Evolutionary conservation across 2,888 invertebrate genomes (phyloP), one percentile per base, ranked within the genome.

Genomic region (Lepeophtheirus nordmannii): DNA sequence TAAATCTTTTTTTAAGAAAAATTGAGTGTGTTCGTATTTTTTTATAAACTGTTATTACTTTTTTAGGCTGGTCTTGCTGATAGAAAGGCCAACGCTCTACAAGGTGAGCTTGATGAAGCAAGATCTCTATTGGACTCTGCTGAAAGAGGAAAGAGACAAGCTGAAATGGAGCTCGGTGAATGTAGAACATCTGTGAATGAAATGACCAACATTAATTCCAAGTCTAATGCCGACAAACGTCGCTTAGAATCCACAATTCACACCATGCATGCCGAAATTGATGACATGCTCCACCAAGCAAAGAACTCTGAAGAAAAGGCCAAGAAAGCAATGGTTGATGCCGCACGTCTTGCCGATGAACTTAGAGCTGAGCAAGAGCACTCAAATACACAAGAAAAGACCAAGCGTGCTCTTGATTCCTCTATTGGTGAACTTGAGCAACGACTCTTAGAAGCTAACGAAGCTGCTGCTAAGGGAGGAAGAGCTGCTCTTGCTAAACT

Each of bases 331-430:
- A 92, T 94, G 90, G 90, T 92, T 73, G 97, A 98, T 79, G 96
- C 97, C 72, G 93, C 96, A 74, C 86, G 96, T 68, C 83, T 98
- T 69, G 96, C 97, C 71, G 97, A 98, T 78, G 97, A 98, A 77
- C 88, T 97, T 77, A 86, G 97, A 76, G 94, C 94, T 73, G 97
- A 98, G 80, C 97, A 98, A 80, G 97, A 98, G 75, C 97, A 98
- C 79, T 92, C 92, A 72, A 22, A n/a, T 46, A 91, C 91, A 75
- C 91, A 94, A 79, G 97, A 97, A 82, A 96, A 96, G 81, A 84
- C 91, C 78, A 87, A 94, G 80, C 97, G 96, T 82, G 91, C 90
- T 68, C 85, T 97, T 72, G 97, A 98, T 79, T 85, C 87, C 75
- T 94, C 96, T 80, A 89, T 97, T 82, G 97, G 97, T 84, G 97